A percentile compares a stretch with the other conserved stretches of the same genome.
These are phyloP conservation scores for Gobius niger DNA, from an alignment of 2,113 vertebrate species.

Conservation along the genomic window DNA sequence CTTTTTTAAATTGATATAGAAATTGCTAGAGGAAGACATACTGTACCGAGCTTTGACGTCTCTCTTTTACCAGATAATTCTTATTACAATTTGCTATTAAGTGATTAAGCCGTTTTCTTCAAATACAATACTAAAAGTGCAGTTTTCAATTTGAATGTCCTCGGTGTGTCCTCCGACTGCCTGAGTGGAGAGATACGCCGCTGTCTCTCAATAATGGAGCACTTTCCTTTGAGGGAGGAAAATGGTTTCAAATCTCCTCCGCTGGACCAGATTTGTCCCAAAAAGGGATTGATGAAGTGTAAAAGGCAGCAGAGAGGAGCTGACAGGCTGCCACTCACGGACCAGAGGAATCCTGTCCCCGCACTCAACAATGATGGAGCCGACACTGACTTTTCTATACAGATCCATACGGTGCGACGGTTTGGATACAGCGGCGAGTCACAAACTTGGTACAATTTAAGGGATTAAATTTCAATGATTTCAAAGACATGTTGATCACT, in stretches of 20 bases:
- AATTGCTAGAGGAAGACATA: background rate
- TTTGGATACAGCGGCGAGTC: background rate
- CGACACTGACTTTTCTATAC: conserved; percentile 51
- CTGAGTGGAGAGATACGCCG: conserved; percentile 28
- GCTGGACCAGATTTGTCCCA: conserved; percentile 17
- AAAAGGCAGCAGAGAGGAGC: conserved; percentile 27
- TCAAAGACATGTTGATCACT: too few relatives aligned
- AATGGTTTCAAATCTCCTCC: conserved; percentile 22
- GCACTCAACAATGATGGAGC: conserved; percentile 55
- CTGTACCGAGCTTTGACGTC: background rate
- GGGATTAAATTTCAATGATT: too few relatives aligned
- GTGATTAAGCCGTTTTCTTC: background rate
- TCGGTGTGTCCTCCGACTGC: conserved; percentile 41
- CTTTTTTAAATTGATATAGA: too few relatives aligned
- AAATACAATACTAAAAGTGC: background rate
- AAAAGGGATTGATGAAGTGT: conserved; percentile 30
- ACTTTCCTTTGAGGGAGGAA: conserved; percentile 22
- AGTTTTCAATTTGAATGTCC: conserved; percentile 39
- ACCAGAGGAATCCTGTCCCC: conserved; percentile 28
- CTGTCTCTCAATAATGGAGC: conserved; percentile 35
- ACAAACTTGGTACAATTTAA: too few relatives aligned
- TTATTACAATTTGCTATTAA: background rate
- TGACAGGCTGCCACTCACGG: conserved; percentile 35
- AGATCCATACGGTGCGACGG: conserved; percentile 57
- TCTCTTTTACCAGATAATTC: background rate